Base-by-base conservation (phyloP, 2,888 invertebrate genomes). In the Acrobeloides nanus region DNA sequence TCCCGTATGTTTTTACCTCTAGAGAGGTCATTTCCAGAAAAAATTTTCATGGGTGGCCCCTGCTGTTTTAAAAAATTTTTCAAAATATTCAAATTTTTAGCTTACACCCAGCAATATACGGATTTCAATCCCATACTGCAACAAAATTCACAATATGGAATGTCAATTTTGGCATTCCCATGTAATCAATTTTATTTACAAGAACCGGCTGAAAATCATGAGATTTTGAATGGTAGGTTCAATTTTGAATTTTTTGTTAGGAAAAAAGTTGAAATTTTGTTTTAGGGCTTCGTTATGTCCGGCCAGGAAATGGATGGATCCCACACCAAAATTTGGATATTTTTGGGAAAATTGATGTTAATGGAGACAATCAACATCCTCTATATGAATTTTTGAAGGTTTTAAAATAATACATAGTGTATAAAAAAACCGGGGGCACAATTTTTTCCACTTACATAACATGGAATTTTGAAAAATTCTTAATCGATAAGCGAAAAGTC, bases 391-490 rank as follows among this genome's bases (percentile, higher is more conserved):
- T 66, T 55, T 48, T 73, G 55, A 73, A 72, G 66, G 70, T 69
- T n/a, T n/a, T n/a, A n/a, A 44, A 44, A 32, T 20, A n/a, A 5
- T 7, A 15, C 7, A 8, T 6, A 24, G 21, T 38, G 38, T 8
- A 38, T 8, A 18, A n/a, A n/a, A n/a, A n/a, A 35, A 35, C 8
- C 35, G 21, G 10, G 12, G 29, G 10, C 29, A 29, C 10, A 29
- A 29, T 29, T 12, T 12, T 34, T 1, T 12, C 59, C 20, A 66
- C 62, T 40, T 70, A 71, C 44, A 61, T 71, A 59, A 71, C 71
- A 18, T 71, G 71, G 71, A 71, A 71, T 61, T 71, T 71, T 45
- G 71, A 72, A 59, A 71, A 71, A 53, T 71, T 72, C 66, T 59
- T 71, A 39, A 61, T 71, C 48, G 71, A 71, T 54, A 45, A 65